Percentiles rank a stretch among this genome's conserved stretches.
Conservation (phyloP, 2,888 invertebrate species). For the Boloria selene region DNA sequence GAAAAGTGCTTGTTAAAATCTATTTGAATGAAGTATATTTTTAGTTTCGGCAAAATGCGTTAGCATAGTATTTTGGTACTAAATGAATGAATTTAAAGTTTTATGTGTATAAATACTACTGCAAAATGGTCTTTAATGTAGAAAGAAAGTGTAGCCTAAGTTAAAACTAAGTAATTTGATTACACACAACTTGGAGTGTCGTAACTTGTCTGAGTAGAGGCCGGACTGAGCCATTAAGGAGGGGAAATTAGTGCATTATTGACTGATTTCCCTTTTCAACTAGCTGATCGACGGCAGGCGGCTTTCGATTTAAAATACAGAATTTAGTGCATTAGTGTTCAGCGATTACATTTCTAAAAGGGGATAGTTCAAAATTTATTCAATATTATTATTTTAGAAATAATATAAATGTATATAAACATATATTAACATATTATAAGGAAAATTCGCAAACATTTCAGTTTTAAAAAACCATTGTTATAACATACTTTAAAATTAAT, state of each 20-base stretch:
- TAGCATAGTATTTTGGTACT: too few relatives aligned
- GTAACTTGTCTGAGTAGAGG: constrained; percentile 67
- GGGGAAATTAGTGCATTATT: constrained; percentile 82
- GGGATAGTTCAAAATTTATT: not conserved
- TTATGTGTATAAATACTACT: too few relatives aligned
- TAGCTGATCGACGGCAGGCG: constrained; percentile 68
- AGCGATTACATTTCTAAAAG: constrained; percentile 26
- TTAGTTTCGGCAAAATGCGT: too few relatives aligned
- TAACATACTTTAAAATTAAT: too few relatives aligned
- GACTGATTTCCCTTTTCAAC: constrained; percentile 81
- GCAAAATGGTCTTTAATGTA: not conserved
- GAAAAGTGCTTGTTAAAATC: too few relatives aligned
- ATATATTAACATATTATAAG: too few relatives aligned
- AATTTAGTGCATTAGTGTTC: constrained; percentile 60
- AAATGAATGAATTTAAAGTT: too few relatives aligned
- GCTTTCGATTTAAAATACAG: constrained; percentile 70
- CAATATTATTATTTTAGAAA: not conserved
- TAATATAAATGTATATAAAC: not conserved
- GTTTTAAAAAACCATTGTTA: too few relatives aligned
- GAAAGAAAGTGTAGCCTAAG: constrained; percentile 22
- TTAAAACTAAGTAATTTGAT: constrained; percentile 51
- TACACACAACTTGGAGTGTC: constrained; percentile 59
- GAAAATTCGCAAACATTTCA: too few relatives aligned
- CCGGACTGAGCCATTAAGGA: constrained; percentile 74
- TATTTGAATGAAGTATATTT: too few relatives aligned